Evolutionary conservation across 2,113 vertebrate species (phyloP), one percentile per base, ranked within the genome.

Genomic region (Odobenus rosmarus): DNA sequence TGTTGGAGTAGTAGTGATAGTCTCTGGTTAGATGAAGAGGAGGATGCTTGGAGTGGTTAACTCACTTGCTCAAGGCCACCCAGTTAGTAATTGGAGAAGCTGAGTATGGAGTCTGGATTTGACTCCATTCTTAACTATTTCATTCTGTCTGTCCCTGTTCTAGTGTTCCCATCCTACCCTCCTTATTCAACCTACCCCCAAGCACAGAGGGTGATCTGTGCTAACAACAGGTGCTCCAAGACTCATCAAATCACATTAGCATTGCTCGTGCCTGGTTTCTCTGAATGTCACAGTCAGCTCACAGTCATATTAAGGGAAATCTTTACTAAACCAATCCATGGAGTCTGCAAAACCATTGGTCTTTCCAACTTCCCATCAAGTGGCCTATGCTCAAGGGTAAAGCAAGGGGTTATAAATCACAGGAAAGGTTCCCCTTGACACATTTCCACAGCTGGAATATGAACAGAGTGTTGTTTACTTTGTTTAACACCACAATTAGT

Each of bases 401-500:
- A 79, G 90, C 23, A 46, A 90, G 62, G 92, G 57, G 72, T 91
- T 33, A 31, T 1, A 79, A 96, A 97, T 97, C 61, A 95, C 69
- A 28, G 95, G 0, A 59, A 95, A 96, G 82, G 3, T 3, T 28
- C 33, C 9, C 13, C 21, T 64, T 18, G 67, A 51, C 2, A 49
- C 49, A 67, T 4, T 90, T 64, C 83, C 51, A 11, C 4, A 33
- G 69, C 89, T 96, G 94, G 93, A 95, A 82, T 93, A 97, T 46
- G 81, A 98, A 23, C 61, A 91, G 93, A 94, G 82, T 7, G 69
- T 85, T 96, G 71, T 97, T 98, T 98, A 77, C 91, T 98, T 95
- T 93, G 81, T 91, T 98, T 80, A 59, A 53, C 42, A 89, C 61
- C 95, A 97, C 96, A 97, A 97, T 98, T 98, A 98, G 98, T 95